Evolutionary conservation across 2,113 vertebrate genomes (phyloP).

Genomic region (Puma concolor): DNA sequence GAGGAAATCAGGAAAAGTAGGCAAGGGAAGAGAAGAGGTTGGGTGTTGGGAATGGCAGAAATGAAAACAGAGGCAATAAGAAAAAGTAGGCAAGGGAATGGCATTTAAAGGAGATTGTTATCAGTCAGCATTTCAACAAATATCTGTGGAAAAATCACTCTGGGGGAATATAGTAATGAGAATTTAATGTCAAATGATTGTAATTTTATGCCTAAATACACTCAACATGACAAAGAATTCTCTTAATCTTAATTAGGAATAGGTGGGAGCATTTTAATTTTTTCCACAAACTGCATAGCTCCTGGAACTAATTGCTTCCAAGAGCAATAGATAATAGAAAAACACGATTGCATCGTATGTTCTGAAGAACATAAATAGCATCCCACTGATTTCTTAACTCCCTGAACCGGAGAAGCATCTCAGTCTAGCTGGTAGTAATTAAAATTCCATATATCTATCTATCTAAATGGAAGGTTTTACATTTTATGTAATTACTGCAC

Average conservation of each 20-base stretch:
- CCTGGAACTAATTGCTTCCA: conserved; percentile 45
- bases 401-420: neutral
- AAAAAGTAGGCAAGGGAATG: neutral
- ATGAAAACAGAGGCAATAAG: neutral
- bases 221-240: conserved; percentile 38
- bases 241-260: conserved; percentile 66
- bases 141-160: conserved; percentile 35
- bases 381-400: conserved; percentile 10
- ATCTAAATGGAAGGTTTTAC: neutral
- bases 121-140: conserved; percentile 28
- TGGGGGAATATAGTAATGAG: conserved; percentile 47
- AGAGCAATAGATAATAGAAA: neutral
- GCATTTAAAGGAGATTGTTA: neutral
- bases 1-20: neutral
- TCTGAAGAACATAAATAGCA: neutral
- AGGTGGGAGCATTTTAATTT: neutral
- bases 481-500: conserved; percentile 1
- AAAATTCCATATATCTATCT: neutral
- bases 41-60: neutral
- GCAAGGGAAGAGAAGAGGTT: neutral
- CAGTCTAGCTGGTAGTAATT: neutral
- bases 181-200: conserved; percentile 73
- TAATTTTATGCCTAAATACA: conserved; percentile 70
- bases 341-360: neutral
- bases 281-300: conserved; percentile 25